Evolutionary conservation across 2,797 vertebrate species (phyloP), one percentile per base, ranked within the genome.

Genomic region (Pampus argenteus): DNA sequence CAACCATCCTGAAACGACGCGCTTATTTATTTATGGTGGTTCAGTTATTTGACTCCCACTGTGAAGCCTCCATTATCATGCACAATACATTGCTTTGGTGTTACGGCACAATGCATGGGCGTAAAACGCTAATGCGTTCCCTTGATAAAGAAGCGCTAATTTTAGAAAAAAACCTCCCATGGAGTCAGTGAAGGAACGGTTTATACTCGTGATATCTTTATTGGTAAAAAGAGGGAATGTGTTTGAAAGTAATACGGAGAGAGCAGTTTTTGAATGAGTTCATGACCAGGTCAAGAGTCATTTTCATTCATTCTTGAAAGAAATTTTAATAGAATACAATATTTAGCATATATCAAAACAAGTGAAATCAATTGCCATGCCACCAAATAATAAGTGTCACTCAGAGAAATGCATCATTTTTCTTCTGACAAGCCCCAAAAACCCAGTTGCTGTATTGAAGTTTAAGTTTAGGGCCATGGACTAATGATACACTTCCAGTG

Each of bases 41-140:
- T 56, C 82, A 66, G 78, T 83, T 78, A 84, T 89, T 88, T 79
- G 75, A 88, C 76, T 86, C 86, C 77, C 70, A 66, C 83, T 73
- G 85, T 54, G 85, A 72, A 74, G 78, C 82, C 56, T 65, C 67
- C 45, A 63, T 86, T 85, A 82, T 84, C 60, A 72, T 71, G 65
- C 85, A 83, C 83, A 77, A 77, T 73, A 52, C 86, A 68, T 50
- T 71, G 74, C 82, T 80, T 84, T 83, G 88, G 81, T 85, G 81
- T 56, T 58, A 28, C 48, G 25, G 51, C 75, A 65, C 85, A 83
- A 81, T 78, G 74, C 75, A 76, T 74, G 85, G 78, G 79, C 74
- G 79, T 84, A 74, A 85, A 86, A 75, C 72, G 60, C 81, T 88
- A 88, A 85, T 76, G 61, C 71, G 78, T 74, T 85, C 77, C 71